These are phyloP conservation scores for Tautogolabrus adspersus DNA, from an alignment of 2,113 vertebrate genomes.

Conservation along the genomic window DNA sequence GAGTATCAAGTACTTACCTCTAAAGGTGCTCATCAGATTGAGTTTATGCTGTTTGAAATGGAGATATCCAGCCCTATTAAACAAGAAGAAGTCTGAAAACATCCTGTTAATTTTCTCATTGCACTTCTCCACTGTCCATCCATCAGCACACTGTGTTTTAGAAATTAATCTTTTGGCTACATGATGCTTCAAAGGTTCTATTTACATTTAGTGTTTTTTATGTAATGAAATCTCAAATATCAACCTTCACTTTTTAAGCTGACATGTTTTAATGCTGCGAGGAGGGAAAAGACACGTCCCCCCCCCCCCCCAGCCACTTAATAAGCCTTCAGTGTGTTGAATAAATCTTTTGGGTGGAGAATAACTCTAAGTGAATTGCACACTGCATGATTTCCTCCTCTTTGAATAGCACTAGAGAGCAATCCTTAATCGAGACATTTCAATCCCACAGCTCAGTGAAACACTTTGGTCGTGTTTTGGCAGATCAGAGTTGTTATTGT, in stretches of 20 bases:
- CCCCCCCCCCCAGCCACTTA: background rate
- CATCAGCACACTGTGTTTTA: no score
- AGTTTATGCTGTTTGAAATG: no score
- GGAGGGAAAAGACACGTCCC: background rate
- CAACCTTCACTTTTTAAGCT: no score
- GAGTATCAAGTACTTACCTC: background rate
- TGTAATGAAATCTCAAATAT: background rate
- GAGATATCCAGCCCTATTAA: no score
- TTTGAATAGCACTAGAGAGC: background rate
- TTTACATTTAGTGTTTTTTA: background rate
- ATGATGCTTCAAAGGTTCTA: background rate
- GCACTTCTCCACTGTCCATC: no score
- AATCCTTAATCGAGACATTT: background rate
- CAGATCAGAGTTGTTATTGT: constrained; percentile 1
- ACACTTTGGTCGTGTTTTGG: background rate
- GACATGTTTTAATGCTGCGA: background rate
- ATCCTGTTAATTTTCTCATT: no score
- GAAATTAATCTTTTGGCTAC: background rate
- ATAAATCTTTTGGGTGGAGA: constrained; percentile 2
- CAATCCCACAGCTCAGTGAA: constrained; percentile 1
- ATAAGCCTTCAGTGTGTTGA: background rate
- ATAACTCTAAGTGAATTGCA: constrained; percentile 8
- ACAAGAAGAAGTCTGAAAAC: no score
- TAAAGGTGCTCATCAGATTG: background rate
- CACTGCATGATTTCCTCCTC: background rate